Evolutionary conservation across 2,888 invertebrate species (phyloP).

Genomic region (Sesamia inferens): DNA sequence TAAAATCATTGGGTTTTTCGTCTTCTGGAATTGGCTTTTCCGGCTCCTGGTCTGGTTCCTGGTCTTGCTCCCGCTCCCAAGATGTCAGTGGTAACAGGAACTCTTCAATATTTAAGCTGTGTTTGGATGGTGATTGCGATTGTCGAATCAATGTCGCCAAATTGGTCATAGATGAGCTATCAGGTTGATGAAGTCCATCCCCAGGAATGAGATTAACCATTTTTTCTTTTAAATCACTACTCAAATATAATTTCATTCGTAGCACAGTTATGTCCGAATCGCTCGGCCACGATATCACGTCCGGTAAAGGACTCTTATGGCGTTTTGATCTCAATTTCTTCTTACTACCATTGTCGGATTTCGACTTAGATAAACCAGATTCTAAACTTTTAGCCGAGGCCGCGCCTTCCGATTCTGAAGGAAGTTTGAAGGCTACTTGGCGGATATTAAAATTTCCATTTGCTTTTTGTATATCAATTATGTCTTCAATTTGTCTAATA

Average conservation of each 20-base stretch:
- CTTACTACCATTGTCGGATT: constrained; percentile 66
- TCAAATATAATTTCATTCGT: constrained; percentile 83
- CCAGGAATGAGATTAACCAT: constrained; percentile 86
- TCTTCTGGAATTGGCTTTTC: constrained; percentile 61
- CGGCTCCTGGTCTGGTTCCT: constrained; percentile 61
- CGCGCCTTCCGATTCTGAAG: constrained; percentile 72
- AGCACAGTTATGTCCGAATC: constrained; percentile 91
- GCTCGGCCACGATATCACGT: constrained; percentile 88
- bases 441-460: constrained; percentile 78
- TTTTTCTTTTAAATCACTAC: constrained; percentile 83
- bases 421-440: constrained; percentile 82
- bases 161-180: constrained; percentile 90
- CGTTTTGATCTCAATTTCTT: constrained; percentile 72
- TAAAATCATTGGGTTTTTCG: constrained; percentile 32
- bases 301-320: constrained; percentile 73
- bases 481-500: constrained; percentile 85
- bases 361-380: constrained; percentile 75
- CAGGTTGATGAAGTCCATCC: constrained; percentile 89
- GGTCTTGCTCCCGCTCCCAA: constrained; percentile 84
- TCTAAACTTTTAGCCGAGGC: constrained; percentile 78
- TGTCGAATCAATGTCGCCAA: constrained; percentile 89
- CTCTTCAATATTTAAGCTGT: constrained; percentile 82
- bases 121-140: constrained; percentile 80
- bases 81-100: constrained; percentile 89
- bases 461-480: constrained; percentile 85